Evolutionary conservation across 2,113 vertebrate species (phyloP), one percentile per base, ranked within the genome.

Genomic region (Camelus bactrianus): DNA sequence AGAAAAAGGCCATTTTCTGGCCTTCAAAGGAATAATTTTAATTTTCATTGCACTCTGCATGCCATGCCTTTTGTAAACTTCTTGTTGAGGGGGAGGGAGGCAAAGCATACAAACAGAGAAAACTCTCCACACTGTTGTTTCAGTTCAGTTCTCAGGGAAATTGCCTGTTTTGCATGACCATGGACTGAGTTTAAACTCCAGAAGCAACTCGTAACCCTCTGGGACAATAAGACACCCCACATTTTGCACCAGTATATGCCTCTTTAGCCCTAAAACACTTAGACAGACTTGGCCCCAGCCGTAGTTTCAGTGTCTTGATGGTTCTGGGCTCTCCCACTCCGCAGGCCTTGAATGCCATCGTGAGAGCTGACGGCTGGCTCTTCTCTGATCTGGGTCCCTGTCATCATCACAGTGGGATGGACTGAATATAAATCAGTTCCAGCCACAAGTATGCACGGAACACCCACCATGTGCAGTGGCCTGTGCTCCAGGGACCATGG

Each of bases 161-260:
- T 67, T 62, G 19, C 46, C 67, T 89, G 19, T 82, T 88, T 93
- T 89, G 8, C 80, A 30, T 83, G 35, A 11, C 35, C 4, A 0
- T 77, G 56, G 91, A n/a, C 73, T n/a, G 52, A 64, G 50, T 81
- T 85, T 58, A 75, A 89, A 80, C 77, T 83, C 38, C 52, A 64
- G 69, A 93, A 95, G 62, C 17, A 10, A 69, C 76, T 92, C 54
- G 48, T 77, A 11, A 81, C 42, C 30, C 79, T 52, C 70, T 60
- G 85, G 28, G 32, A 20, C 65, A 35, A 3, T 69, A 52, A 89
- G 42, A 75, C 38, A 26, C 32, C 20, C 52, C n/a, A 42, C 14
- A 32, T 70, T 79, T 86, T 69, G 22, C 22, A 84, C 46, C 58
- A 56, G 12, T 32, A 8, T 6, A 0, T 38, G 2, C 54, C 32